phyloP scores from a whole-genome alignment of 2,797 vertebrate genomes.

The Hypotaenidia philippensis region DNA sequence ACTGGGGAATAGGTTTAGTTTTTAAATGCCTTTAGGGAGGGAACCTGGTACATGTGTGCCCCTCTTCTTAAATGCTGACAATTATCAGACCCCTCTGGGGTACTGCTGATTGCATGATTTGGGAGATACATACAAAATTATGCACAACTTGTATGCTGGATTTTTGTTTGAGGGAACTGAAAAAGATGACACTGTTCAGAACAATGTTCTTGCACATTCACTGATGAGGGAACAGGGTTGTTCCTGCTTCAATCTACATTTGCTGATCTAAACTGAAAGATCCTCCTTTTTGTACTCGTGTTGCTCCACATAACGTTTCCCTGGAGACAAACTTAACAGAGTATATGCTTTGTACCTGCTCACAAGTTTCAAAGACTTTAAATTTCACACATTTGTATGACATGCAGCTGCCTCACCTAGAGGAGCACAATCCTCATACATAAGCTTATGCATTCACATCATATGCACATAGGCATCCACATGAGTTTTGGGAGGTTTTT shows the following conservation, averaged over 20 bases:
- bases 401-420: neutral
- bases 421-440: fast-evolving
- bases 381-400: neutral
- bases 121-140: neutral
- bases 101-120: neutral
- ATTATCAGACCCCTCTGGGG: neutral
- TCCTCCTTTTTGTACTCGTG: neutral
- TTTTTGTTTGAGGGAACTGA: neutral
- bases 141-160: neutral
- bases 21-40: neutral
- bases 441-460: fast-evolving
- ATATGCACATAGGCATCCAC: fast-evolving
- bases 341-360: neutral
- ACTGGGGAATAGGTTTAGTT: neutral
- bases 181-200: fast-evolving
- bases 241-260: neutral
- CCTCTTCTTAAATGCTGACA: neutral
- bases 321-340: neutral
- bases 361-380: neutral
- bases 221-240: neutral
- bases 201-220: neutral
- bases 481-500: neutral
- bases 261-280: neutral
- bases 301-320: neutral
- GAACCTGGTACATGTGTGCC: neutral